Base-by-base conservation (phyloP, 2,797 vertebrate genomes). In the Amblyraja radiata region DNA sequence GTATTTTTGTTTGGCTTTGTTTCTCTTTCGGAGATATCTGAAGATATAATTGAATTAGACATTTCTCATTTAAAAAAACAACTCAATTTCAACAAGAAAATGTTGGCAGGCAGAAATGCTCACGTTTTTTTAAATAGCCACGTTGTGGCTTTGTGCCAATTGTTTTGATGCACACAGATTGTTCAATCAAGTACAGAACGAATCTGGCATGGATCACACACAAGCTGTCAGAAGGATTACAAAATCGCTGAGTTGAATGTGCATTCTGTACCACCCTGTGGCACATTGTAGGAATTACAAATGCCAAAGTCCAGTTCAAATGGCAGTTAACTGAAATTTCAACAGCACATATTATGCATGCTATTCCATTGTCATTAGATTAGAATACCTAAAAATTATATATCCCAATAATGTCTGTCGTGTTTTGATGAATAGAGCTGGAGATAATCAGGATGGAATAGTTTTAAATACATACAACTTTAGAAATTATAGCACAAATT, bases 241-340 rank as follows among this genome's bases (percentile, higher is more conserved):
- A 88, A 94, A 95, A 94, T 93, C 95, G 94, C 96, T 97, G 96
- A 94, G 95, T 98, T 97, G 96, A 95, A 95, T 96, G 96, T 96
- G 97, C 96, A 94, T 96, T 95, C 96, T 97, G 95, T 98, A 97
- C 98, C 98, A 97, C 97, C 98, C 97, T 97, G 98, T 98, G 98
- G 98, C 97, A 96, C 96, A 96, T 95, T 95, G 94, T 95, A 94
- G 97, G 96, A 96, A 99, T 96, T 97, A 93, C 98, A 98, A 95
- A 95, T 95, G 96, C 95, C 93, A 93, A 93, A 11, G 93, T 18
- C 68, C 71, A 54, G 90, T 36, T 39, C 39, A 6, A 14, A 74
- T 28, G 58, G 90, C 71, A 73, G 1, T 18, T 10, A 8, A 65
- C 6, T 16, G 23, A 74, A 28, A 23, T 71, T 91, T 91, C 23